Percentiles rank a stretch among this genome's conserved stretches.
These are phyloP conservation scores for Sebastes reedi DNA, from an alignment of 2,797 vertebrate genomes.

Conservation along the genomic window DNA sequence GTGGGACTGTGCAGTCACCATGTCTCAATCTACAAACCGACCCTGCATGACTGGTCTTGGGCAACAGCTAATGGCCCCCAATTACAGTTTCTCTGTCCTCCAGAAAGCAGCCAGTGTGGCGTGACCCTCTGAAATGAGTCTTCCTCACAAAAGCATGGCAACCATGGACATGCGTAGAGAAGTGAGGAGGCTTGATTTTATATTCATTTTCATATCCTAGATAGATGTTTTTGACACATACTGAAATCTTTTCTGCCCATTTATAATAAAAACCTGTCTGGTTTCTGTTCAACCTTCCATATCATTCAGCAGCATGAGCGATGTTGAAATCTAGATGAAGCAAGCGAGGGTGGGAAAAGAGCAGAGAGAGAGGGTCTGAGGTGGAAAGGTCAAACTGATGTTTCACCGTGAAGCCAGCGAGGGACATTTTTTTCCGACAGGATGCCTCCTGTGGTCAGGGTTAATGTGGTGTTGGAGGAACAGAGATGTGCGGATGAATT, in stretches of 20 bases:
- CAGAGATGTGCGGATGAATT: conserved; percentile 88
- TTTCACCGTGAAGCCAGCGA: conserved; percentile 66
- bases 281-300: not conserved
- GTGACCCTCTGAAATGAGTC: conserved; percentile 72
- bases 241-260: not conserved
- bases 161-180: conserved; percentile 8
- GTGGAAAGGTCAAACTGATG: conserved; percentile 81
- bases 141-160: conserved; percentile 41
- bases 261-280: not conserved
- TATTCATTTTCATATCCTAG: not conserved
- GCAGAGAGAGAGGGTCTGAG: conserved; percentile 53
- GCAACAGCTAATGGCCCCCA: conserved; percentile 77
- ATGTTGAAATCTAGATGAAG: conserved; percentile 55
- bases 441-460: conserved; percentile 82
- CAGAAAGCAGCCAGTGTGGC: conserved; percentile 78
- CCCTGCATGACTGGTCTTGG: conserved; percentile 75
- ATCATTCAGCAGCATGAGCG: conserved; percentile 9
- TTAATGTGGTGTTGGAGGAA: conserved; percentile 86
- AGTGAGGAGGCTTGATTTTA: not conserved
- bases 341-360: conserved; percentile 56
- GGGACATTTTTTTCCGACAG: conserved; percentile 80
- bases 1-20: conserved; percentile 77
- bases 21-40: conserved; percentile 75
- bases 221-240: not conserved
- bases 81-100: conserved; percentile 80